A percentile compares a stretch with the other conserved stretches of the same genome.
phyloP scores from a whole-genome alignment of 2,888 invertebrate species.

The Rhimphoctona megacephalus region DNA sequence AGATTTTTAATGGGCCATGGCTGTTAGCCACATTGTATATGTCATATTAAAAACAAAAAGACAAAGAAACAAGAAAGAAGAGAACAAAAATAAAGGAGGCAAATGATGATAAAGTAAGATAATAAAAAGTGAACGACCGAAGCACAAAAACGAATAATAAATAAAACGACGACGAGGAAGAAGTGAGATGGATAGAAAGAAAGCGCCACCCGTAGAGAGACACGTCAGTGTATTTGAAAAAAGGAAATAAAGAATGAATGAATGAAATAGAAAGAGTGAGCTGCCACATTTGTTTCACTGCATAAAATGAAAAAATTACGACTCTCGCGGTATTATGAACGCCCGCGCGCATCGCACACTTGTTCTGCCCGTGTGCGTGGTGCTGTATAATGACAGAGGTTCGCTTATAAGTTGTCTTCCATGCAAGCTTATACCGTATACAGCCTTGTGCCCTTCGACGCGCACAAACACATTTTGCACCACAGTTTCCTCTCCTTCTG shows the following conservation, averaged over 20 bases:
- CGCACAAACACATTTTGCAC: slow-evolving; percentile 34
- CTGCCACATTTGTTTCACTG: slow-evolving; percentile 77
- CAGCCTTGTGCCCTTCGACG: slow-evolving; percentile 21
- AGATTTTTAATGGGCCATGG: slow-evolving; percentile 83
- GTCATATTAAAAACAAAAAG: slow-evolving; percentile 58
- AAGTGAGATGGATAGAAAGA: slow-evolving; percentile 65
- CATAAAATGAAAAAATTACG: slow-evolving; percentile 79
- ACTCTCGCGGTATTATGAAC: slow-evolving; percentile 77
- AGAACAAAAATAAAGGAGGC: slow-evolving; percentile 20
- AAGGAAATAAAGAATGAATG: slow-evolving; percentile 56
- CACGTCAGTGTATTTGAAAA: slow-evolving; percentile 57
- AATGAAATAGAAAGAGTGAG: slow-evolving; percentile 63
- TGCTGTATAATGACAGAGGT: slow-evolving; percentile 54
- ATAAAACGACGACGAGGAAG: slow-evolving; percentile 49
- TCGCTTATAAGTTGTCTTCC: slow-evolving; percentile 61
- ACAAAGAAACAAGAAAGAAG: slow-evolving; percentile 16
- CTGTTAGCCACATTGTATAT: slow-evolving; percentile 74
- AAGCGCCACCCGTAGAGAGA: slow-evolving; percentile 64
- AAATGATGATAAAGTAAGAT: slow-evolving; percentile 36
- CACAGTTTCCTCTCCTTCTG: slow-evolving; percentile 28
- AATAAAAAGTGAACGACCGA: slow-evolving; percentile 57
- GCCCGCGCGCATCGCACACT: slow-evolving; percentile 58
- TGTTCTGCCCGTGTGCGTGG: neutral
- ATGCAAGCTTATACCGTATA: slow-evolving; percentile 36
- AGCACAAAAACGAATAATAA: slow-evolving; percentile 63